Evolutionary conservation across 2,113 vertebrate genomes (phyloP).

Genomic region (Triplophysa tibetana): DNA sequence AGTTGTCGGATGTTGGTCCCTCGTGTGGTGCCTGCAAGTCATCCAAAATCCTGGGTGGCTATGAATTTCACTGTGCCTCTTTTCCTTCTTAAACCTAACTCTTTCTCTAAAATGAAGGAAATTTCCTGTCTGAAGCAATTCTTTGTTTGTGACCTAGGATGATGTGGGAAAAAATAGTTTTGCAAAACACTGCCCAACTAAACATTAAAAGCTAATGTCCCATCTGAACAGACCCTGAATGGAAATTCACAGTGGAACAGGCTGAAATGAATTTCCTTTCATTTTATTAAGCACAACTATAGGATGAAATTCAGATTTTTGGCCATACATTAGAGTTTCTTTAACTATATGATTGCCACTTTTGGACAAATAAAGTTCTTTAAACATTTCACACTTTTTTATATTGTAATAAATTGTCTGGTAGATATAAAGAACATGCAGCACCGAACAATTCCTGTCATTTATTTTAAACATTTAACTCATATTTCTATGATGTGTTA

Average conservation of each 20-base stretch:
- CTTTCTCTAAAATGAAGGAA: slow-evolving; percentile 56
- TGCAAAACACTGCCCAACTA: slow-evolving; percentile 42
- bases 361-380: no score
- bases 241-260: slow-evolving; percentile 52
- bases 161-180: slow-evolving; percentile 11
- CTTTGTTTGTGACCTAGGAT: slow-evolving; percentile 21
- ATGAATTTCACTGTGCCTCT: slow-evolving; percentile 53
- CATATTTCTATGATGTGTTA: no score
- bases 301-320: no score
- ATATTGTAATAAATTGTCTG: no score
- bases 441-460: no score
- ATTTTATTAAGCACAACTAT: neutral
- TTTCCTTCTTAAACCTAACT: slow-evolving; percentile 44
- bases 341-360: no score
- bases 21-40: slow-evolving; percentile 58
- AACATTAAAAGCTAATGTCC: slow-evolving; percentile 38
- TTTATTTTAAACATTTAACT: no score
- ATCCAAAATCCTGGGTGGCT: slow-evolving; percentile 70
- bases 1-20: slow-evolving; percentile 69
- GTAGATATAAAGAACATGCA: no score
- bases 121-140: slow-evolving; percentile 46
- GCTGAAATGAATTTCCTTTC: slow-evolving; percentile 20
- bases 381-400: no score
- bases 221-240: slow-evolving; percentile 25
- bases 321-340: no score